A percentile compares a stretch with the other conserved stretches of the same genome.
Conservation (phyloP, 2,113 vertebrate genomes). For the Sapayoa aenigma region DNA sequence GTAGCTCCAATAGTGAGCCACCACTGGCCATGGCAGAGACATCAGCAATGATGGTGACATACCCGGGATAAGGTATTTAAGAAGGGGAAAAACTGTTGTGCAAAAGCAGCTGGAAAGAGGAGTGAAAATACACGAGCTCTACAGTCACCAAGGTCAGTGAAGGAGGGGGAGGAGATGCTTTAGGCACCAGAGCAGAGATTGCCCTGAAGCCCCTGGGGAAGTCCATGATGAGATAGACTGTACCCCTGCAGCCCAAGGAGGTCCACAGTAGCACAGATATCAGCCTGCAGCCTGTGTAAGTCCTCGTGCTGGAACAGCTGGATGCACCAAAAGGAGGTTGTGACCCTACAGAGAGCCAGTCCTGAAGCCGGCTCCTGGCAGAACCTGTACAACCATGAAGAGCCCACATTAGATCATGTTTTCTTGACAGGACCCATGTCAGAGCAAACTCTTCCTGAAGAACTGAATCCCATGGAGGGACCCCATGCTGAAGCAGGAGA, state of each 20-base stretch:
- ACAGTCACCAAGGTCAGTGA: not conserved
- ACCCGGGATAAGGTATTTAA: not conserved
- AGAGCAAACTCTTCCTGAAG: not conserved
- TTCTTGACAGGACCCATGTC: not conserved
- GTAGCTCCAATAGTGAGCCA: accelerated
- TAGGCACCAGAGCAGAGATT: not conserved
- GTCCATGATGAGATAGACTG: not conserved
- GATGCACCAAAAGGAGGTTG: not conserved
- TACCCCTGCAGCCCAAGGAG: too few relatives aligned
- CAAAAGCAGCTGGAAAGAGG: not conserved
- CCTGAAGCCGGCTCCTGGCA: not conserved
- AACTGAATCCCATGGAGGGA: not conserved
- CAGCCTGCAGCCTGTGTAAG: accelerated
- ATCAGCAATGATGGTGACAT: accelerated
- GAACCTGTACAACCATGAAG: not conserved
- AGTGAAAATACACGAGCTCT: not conserved
- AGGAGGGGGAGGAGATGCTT: too few relatives aligned
- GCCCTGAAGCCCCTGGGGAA: accelerated
- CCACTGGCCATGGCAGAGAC: accelerated
- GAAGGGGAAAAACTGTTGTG: not conserved
- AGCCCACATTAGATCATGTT: not conserved
- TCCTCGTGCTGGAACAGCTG: accelerated
- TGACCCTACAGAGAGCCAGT: accelerated
- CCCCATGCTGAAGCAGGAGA: accelerated
- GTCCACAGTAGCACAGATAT: too few relatives aligned